A percentile compares a stretch with the other conserved stretches of the same genome.
These are phyloP conservation scores for Theristicus caerulescens DNA, from an alignment of 2,113 vertebrate species.

Conservation along the genomic window DNA sequence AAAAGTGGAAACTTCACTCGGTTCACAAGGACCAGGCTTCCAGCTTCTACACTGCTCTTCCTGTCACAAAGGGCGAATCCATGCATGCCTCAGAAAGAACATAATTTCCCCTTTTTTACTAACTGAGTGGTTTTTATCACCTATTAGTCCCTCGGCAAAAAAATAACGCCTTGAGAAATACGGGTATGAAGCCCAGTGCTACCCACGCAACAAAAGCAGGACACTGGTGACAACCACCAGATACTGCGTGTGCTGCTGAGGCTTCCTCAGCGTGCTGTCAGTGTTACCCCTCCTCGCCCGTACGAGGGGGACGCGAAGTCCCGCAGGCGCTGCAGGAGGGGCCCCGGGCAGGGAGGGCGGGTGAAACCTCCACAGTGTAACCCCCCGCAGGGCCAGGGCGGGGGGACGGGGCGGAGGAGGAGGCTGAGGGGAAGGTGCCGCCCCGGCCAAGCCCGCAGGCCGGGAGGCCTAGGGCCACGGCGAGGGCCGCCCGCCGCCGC, in stretches of 20 bases:
- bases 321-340: background rate
- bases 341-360: background rate
- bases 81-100: rapidly evolving
- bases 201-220: no score
- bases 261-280: background rate
- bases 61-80: rapidly evolving
- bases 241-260: background rate
- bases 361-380: no score
- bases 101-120: rapidly evolving
- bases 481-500: background rate
- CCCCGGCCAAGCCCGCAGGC: background rate
- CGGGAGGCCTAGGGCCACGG: no score
- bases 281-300: background rate
- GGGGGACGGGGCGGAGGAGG: no score
- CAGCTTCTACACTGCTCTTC: background rate
- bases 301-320: rapidly evolving
- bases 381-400: no score
- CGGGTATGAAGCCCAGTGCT: rapidly evolving
- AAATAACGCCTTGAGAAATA: rapidly evolving
- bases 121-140: rapidly evolving
- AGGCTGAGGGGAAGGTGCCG: background rate
- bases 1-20: background rate
- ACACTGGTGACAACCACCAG: background rate
- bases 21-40: rapidly evolving
- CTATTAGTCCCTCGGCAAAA: background rate